A percentile compares a stretch with the other conserved stretches of the same genome.
Evolutionary conservation across 2,113 vertebrate genomes (phyloP).

Genomic region (Arenaria interpres): DNA sequence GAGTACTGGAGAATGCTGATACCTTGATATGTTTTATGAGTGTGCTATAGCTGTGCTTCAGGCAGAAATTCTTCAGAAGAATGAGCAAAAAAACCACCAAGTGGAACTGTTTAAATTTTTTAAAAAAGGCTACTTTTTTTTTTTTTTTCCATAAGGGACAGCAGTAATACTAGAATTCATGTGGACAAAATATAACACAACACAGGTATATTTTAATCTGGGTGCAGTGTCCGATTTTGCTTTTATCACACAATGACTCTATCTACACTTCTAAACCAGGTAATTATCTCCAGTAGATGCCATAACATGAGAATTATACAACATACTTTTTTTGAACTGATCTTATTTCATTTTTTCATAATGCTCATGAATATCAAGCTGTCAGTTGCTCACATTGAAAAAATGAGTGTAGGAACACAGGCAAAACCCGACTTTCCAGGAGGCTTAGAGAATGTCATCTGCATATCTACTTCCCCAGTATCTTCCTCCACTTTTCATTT

Average conservation of each 20-base stretch:
- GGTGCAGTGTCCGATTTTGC: not conserved
- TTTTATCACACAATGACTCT: not conserved
- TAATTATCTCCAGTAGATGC: not conserved
- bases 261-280: not conserved
- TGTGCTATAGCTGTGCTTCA: constrained; percentile 34
- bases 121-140: not conserved
- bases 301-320: not conserved
- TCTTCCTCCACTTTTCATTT: not conserved
- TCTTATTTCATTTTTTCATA: not conserved
- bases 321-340: not conserved
- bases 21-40: constrained; percentile 41
- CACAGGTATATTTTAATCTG: not conserved
- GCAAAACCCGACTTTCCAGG: not conserved
- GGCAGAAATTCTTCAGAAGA: constrained; percentile 61
- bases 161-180: not conserved
- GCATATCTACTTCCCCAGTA: not conserved
- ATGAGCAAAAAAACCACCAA: not conserved
- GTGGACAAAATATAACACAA: not conserved
- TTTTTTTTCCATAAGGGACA: not conserved
- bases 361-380: not conserved
- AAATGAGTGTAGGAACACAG: not conserved
- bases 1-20: constrained; percentile 45
- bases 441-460: not conserved
- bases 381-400: not conserved
- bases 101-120: not conserved